These are phyloP conservation scores for Perognathus longimembris DNA, from an alignment of 2,113 vertebrate species.

Conservation along the genomic window DNA sequence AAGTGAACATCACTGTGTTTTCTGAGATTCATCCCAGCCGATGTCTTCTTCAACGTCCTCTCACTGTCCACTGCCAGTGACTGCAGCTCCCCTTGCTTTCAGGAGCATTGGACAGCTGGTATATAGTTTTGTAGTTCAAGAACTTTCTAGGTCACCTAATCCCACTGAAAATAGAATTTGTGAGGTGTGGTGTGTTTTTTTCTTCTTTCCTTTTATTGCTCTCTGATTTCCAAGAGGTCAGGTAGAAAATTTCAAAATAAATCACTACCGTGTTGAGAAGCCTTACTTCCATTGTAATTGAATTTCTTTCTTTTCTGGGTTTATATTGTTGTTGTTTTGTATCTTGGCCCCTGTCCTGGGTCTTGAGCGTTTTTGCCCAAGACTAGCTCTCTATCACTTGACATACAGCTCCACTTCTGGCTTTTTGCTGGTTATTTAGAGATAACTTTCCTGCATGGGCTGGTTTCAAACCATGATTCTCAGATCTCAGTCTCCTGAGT, in stretches of 20 bases:
- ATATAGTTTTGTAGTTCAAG: background rate
- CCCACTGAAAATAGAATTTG: conserved; percentile 37
- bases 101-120: background rate
- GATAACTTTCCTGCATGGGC: too few relatives aligned
- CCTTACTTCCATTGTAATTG: background rate
- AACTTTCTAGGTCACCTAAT: background rate
- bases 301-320: too few relatives aligned
- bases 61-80: background rate
- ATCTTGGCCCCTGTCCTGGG: too few relatives aligned
- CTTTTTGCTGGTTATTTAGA: too few relatives aligned
- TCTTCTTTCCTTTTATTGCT: background rate
- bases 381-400: too few relatives aligned
- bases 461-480: too few relatives aligned
- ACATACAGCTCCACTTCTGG: too few relatives aligned
- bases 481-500: too few relatives aligned
- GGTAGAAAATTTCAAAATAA: background rate
- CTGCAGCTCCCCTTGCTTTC: background rate
- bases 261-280: background rate
- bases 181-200: background rate
- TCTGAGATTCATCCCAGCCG: background rate
- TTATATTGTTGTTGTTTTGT: too few relatives aligned
- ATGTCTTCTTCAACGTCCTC: background rate
- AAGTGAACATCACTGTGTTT: background rate
- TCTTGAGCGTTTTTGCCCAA: too few relatives aligned
- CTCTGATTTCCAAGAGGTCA: background rate